Base-by-base conservation (phyloP, 2,888 invertebrate species). In the Dicyrtomina minuta region DNA sequence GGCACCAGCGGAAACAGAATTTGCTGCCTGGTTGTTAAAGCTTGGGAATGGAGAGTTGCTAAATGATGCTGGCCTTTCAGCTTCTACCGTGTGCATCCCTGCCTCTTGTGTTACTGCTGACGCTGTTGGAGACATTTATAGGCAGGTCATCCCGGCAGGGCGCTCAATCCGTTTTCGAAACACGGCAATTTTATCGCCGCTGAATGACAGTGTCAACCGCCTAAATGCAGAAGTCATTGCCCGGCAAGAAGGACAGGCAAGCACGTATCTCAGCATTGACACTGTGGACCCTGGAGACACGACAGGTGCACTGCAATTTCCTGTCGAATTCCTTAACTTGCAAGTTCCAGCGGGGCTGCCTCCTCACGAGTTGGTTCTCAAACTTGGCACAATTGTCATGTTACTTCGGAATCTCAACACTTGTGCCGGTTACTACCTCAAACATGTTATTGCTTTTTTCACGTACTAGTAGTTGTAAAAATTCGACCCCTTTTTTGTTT, bases 271-370 rank as follows among this genome's bases (percentile, higher is more conserved):
- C 1, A 55, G 61, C 17, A 26, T 17, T 10, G 61, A 61, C 17
- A 6, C 13, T 1, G 66, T 67, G n/a, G n/a, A n/a, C n/a, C n/a
- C n/a, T 17, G 12, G 15, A 15, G n/a, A 17, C 1, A 3, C 60
- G 41, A 66, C n/a, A 53, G 20, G 22, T 24, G 2, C 12, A 53
- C 20, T 4, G 13, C 12, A 53, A 53, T 22, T 6, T 72, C 68
- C 73, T 10, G 33, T 64, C 12, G 74, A 77, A 51, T 73, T 67
- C 53, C 58, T 76, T 15, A 73, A 76, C 55, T 61, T 59, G 2
- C 43, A 77, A 27, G 72, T 70, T 49, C 74, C 73, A 17, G 66
- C 73, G 5, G 74, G 71, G 41, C 67, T 77, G 41, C 72, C 75
- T 22, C 66, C 69, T 24, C 77, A 79, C 62, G 44, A 64, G 20